These are phyloP conservation scores for Geotrupes spiniger DNA, from an alignment of 2,888 invertebrate genomes.

Conservation along the genomic window DNA sequence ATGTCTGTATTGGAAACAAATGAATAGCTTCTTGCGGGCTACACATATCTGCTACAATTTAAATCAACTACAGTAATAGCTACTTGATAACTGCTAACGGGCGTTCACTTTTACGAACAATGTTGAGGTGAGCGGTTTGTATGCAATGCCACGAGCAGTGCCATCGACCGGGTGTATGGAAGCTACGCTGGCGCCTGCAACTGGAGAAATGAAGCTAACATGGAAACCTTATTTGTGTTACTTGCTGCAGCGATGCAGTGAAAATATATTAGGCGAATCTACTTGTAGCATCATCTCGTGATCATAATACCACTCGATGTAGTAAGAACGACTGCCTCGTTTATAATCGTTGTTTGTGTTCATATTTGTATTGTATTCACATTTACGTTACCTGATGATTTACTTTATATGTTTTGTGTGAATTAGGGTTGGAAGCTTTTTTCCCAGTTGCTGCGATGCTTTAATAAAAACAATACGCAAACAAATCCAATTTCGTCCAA, in stretches of 20 bases:
- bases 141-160: constrained; percentile 4
- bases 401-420: too few relatives aligned
- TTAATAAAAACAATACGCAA: too few relatives aligned
- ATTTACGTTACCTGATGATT: too few relatives aligned
- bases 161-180: constrained; percentile 5
- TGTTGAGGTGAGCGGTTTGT: constrained; percentile 7
- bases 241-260: constrained; percentile 5
- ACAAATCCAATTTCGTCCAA: too few relatives aligned
- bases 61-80: not conserved
- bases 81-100: constrained; percentile 1
- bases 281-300: constrained; percentile 2
- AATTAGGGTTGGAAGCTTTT: too few relatives aligned
- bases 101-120: constrained; percentile 6
- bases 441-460: too few relatives aligned
- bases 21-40: not conserved
- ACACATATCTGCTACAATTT: constrained; percentile 1
- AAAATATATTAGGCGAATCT: constrained; percentile 6
- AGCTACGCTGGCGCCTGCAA: constrained; percentile 5
- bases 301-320: too few relatives aligned
- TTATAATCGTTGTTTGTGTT: too few relatives aligned
- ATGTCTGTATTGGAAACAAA: not conserved
- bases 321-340: too few relatives aligned
- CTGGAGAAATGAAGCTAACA: constrained; percentile 1
- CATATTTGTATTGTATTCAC: too few relatives aligned
- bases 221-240: constrained; percentile 4